Evolutionary conservation across 2,888 invertebrate species (phyloP).

Genomic region (Nephrotoma flavescens): DNA sequence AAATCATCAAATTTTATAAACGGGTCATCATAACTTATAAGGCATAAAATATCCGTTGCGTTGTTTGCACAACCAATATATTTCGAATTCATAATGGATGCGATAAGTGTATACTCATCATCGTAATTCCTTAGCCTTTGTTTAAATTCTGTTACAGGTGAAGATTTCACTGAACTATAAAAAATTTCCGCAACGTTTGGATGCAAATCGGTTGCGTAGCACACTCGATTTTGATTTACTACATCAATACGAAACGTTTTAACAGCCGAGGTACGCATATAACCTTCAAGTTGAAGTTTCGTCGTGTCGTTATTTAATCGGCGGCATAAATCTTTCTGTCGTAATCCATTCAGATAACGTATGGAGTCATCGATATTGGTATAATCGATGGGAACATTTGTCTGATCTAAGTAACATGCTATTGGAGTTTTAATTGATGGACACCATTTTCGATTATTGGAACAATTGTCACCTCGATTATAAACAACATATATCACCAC

Average conservation of each 20-base stretch:
- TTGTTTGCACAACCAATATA: background rate
- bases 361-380: background rate
- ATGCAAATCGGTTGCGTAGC: background rate
- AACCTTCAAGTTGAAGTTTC: background rate
- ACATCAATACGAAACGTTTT: background rate
- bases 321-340: background rate
- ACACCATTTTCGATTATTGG: background rate
- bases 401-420: background rate
- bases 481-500: background rate
- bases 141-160: background rate
- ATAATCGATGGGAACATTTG: background rate
- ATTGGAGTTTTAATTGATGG: background rate
- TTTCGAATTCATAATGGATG: background rate
- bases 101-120: background rate
- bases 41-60: background rate
- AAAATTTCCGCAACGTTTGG: background rate
- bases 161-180: background rate
- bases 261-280: background rate
- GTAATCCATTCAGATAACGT: background rate
- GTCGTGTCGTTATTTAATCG: background rate
- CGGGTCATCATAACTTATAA: background rate
- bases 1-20: background rate
- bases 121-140: background rate
- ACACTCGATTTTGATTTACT: background rate
- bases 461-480: background rate